Evolutionary conservation across 2,888 invertebrate genomes (phyloP).

Genomic region (Caenorhabditis japonica): DNA sequence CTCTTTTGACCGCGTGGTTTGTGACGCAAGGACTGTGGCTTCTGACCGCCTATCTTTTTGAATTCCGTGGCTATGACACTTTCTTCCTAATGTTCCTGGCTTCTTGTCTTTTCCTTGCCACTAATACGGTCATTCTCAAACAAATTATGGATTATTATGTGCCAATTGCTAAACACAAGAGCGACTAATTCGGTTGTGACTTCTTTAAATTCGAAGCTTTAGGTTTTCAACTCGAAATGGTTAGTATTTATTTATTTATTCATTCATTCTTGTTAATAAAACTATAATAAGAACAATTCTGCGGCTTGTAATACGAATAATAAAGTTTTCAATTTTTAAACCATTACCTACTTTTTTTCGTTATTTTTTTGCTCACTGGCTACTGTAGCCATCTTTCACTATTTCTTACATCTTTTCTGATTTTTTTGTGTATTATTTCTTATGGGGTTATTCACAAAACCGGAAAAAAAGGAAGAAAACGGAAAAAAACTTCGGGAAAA

Average conservation of each 20-base stretch:
- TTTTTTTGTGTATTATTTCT: no score
- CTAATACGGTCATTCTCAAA: constrained; percentile 80
- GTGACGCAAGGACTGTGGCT: constrained; percentile 89
- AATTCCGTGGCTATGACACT: constrained; percentile 88
- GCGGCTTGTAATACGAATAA: constrained; percentile 3
- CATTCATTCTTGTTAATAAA: no score
- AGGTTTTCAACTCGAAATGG: no score
- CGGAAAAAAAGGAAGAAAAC: no score
- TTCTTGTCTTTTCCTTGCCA: constrained; percentile 87
- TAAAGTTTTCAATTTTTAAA: not conserved
- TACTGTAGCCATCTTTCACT: not conserved
- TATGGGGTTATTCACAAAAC: no score
- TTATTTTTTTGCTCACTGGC: constrained; percentile 3
- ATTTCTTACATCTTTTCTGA: not conserved
- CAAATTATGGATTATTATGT: constrained; percentile 36
- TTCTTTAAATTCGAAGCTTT: no score
- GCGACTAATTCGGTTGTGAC: constrained; percentile 23
- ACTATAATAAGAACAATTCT: no score
- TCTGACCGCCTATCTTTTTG: constrained; percentile 89
- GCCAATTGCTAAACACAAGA: constrained; percentile 31
- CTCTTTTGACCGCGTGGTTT: constrained; percentile 81
- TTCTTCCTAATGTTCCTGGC: constrained; percentile 89
- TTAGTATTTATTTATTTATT: no score
- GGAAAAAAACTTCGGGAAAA: no score
- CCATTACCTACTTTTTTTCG: not conserved